Evolutionary conservation across 1,140 invertebrate species (phyloP), one percentile per base, ranked within the genome.

Genomic region (Drosophila ambigua): DNA sequence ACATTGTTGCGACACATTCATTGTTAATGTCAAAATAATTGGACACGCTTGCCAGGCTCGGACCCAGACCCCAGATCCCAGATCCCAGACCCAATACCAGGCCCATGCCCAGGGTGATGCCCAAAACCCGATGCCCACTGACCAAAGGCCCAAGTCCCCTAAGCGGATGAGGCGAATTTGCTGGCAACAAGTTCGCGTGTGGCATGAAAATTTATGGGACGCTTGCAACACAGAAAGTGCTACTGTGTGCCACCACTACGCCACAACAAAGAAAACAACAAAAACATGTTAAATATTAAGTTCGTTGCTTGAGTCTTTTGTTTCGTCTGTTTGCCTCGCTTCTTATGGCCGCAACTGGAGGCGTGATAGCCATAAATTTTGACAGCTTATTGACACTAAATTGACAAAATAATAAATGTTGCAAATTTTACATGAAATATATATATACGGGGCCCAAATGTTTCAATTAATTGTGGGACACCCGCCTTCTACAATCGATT

Each of bases 1-100:
- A 58, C 66, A 76, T 55, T 52, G 59, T 88, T 88, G 83, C 72
- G 76, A 78, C 83, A 88, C 63, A 88, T 87, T 83, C 65, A 83
- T 87, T 88, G 83, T 88, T 88, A 88, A 88, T 88, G 83, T 88
- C 83, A 88, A 88, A 88, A 88, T 88, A 88, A 88, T 88, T 88
- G 83, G 83, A 89, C 83, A 88, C 84, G 79, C 76, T 89, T 79
- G 79, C 82, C 75, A 75, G 69, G 54, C 41, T 54, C 68, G 51
- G 49, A 45, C 65, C 43, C 65, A 57, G 48, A 50, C 41, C 54
- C 31, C 15, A 20, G 16, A 0, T 4, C 9, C 11, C 11, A 39
- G 35, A 13, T 4, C 35, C 11, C 35, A 39, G 8, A 31, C 8
- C 28, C 7, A 0, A 8, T 5, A 3, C 31, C 7, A 13, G 5